Evolutionary conservation across 2,888 invertebrate species (phyloP), one percentile per base, ranked within the genome.

Genomic region (Onthophagus sagittarius): DNA sequence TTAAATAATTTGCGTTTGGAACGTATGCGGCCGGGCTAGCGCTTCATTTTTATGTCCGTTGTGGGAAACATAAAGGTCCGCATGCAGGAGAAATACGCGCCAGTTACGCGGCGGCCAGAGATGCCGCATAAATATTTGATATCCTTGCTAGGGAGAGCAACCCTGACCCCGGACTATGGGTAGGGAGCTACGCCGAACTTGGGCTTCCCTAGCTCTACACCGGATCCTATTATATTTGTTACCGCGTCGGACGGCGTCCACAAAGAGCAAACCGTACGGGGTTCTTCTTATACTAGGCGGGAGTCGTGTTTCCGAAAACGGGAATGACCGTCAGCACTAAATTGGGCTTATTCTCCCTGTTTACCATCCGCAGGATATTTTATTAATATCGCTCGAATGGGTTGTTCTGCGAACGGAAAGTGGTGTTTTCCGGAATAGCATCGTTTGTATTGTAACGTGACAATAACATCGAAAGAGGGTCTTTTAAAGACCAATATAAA

Each of bases 41-140:
- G 73, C 71, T 73, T 73, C 67, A 73, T 71, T 73, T 73, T 73
- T 73, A 73, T 73, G 73, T 71, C 67, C 71, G 73, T 73, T 73
- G 73, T 73, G 73, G 73, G 73, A 73, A 71, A 73, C 73, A 73
- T 73, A 73, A 73, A 73, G 73, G 73, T 73, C 73, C 73, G 65
- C 32, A 15, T 65, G 67, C 67, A 70, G 65, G 73, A 73, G 71
- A 73, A 71, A 73, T 73, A 73, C 71, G 71, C 67, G 73, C 31
- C 73, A 73, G 73, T 73, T 73, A 73, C 65, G 13, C 31, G 71
- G 62, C 73, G 31, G 67, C 62, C 71, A 71, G 73, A 73, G 73
- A 73, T 73, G 71, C 67, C 71, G 65, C 73, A 71, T 73, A 73
- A 73, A 73, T 73, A 73, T 73, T 73, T 73, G 71, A 73, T 73